Base-by-base conservation (phyloP, 35 echinoderm and acorn worm genomes). In the Anneissia japonica region DNA sequence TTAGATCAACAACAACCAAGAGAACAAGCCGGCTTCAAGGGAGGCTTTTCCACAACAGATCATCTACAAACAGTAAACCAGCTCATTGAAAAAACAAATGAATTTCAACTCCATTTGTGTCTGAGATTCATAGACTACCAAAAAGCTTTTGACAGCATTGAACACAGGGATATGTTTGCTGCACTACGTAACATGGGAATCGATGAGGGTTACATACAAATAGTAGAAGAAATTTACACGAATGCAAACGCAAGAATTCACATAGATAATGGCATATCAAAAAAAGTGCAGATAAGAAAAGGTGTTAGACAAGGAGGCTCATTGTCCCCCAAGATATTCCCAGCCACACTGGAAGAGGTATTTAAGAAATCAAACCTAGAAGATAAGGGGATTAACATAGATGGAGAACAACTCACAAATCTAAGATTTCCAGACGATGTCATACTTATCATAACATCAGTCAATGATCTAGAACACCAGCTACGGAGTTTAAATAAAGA, bases 31-130 rank as follows among this genome's bases (percentile, higher is more conserved):
- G 84, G 84, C 5, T 86, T 75, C 38, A 86, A 72, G 37, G 76
- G 36, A 0, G 38, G 74, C 21, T 86, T 4, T 36, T 86, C 73
- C 3, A 86, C 84, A 0, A 77, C 38, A 37, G 74, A 86, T 34
- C 84, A 86, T 74, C 75, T 86, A 29, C 74, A 86, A 31, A 77
- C 84, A 36, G 36, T 77, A 26, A 77, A 45, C 29, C 84, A 86
- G 41, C 84, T 86, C 5, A 86, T 36, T 21, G 84, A 41, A 36
- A 86, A 75, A 86, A 76, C 31, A 19, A 35, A 6, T 2, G 74
- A 86, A 77, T 86, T 56, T 31, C 4, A 43, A 4, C 46, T 56
- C 0, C 82, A 39, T 23, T 45, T 84, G 1, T 84, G 82, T 51
- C 0, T 84, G 46, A 30, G 40, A 3, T 84, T 84, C 23, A 43